These are phyloP conservation scores for Labroides dimidiatus DNA, from an alignment of 2,797 vertebrate species.

Conservation along the genomic window DNA sequence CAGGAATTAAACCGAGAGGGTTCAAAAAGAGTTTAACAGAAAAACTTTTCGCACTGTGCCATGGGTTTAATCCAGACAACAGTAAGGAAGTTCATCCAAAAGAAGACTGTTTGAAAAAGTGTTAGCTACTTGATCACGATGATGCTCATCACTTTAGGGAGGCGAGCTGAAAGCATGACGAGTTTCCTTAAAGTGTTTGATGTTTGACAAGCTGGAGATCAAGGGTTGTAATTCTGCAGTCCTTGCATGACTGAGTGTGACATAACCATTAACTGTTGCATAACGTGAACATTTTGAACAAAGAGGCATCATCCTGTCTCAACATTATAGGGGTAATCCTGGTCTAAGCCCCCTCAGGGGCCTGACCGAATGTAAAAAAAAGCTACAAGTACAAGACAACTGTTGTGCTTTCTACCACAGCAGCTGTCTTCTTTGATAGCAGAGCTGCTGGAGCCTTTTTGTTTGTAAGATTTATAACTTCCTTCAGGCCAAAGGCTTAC, in stretches of 20 bases:
- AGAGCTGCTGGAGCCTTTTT: slow-evolving; percentile 20
- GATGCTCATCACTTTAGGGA: background rate
- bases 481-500: slow-evolving; percentile 10
- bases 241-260: slow-evolving; percentile 4
- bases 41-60: background rate
- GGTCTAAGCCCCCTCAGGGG: background rate
- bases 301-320: background rate
- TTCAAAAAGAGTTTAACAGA: background rate
- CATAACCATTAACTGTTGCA: slow-evolving; percentile 10
- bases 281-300: background rate
- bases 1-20: background rate
- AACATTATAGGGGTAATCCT: background rate
- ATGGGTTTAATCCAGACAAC: background rate
- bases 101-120: background rate
- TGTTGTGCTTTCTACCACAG: background rate
- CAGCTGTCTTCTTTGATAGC: background rate
- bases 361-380: background rate
- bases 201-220: slow-evolving; percentile 26
- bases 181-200: slow-evolving; percentile 26
- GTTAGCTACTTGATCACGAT: background rate
- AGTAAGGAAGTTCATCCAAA: background rate
- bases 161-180: no score
- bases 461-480: slow-evolving; percentile 33
- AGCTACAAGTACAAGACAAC: background rate
- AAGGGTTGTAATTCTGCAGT: slow-evolving; percentile 17